phyloP scores from a whole-genome alignment of 1,140 invertebrate genomes.

The Drosophila mauritiana region DNA sequence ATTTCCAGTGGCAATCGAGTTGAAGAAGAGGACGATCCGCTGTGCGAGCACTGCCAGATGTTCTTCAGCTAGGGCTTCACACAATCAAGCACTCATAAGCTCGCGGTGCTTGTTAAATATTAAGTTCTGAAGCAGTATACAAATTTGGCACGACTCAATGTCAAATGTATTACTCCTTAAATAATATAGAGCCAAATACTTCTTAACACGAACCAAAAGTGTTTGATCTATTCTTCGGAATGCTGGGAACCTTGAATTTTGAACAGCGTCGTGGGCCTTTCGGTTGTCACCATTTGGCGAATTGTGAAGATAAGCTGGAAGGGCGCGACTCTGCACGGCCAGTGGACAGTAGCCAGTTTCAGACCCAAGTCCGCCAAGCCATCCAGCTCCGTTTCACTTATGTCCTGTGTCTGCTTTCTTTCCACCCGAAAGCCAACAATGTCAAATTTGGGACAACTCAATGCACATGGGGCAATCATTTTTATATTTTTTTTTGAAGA shows the following conservation, averaged over 20 bases:
- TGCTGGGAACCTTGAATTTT: conserved; percentile 13
- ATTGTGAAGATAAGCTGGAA: conserved; percentile 79
- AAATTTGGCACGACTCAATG: conserved; percentile 6
- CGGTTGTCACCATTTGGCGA: conserved; percentile 73
- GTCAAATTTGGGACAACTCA: conserved; percentile 6
- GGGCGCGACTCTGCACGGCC: conserved; percentile 78
- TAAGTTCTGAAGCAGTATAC: conserved; percentile 6
- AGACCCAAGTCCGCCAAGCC: conserved; percentile 68
- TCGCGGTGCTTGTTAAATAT: conserved; percentile 1
- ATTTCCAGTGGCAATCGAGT: conserved; percentile 41
- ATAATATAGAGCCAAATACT: not conserved
- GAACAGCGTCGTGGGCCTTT: conserved; percentile 76
- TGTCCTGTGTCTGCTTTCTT: conserved; percentile 60
- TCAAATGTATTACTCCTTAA: not conserved
- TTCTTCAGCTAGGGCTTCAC: conserved; percentile 18
- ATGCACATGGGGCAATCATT: not conserved
- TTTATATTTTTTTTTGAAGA: conserved; percentile 19
- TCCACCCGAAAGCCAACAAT: conserved; percentile 76
- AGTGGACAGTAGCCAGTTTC: conserved; percentile 70
- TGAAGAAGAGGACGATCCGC: conserved; percentile 43
- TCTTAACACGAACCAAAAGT: too few species aligned
- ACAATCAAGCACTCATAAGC: not conserved
- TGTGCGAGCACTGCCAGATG: conserved; percentile 69
- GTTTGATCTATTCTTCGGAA: too few species aligned
- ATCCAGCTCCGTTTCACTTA: conserved; percentile 66